Evolutionary conservation across 2,797 vertebrate genomes (phyloP), one percentile per base, ranked within the genome.

Genomic region (Enteromius trimaculatus): DNA sequence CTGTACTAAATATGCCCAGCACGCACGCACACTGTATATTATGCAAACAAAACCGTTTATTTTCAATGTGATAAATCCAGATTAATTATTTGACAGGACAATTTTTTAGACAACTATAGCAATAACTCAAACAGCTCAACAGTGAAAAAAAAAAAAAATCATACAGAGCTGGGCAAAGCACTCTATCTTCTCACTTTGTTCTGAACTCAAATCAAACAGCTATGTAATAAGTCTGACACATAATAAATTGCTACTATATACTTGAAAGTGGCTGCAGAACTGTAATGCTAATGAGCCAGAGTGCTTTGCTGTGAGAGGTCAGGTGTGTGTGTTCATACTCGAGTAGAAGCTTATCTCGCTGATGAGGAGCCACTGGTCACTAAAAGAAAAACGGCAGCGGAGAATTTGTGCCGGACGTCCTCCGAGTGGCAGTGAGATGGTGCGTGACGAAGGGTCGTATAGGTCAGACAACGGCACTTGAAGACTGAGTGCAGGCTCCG

Each of bases 281-380:
- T 77, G 42, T 78, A 72, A 53, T 76, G 53, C 13, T 39, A 37
- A 65, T 58, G 58, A 49, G 6, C 53, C 6, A 51, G 53, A 58
- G 26, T 23, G 31, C n/a, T 10, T 65, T 64, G 51, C 26, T 77
- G 72, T 1, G 9, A 74, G 5, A 9, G 26, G 64, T 81, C 71
- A 34, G 47, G 68, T 82, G 69, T 72, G 37, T 78, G 69, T 19
- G 71, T 77, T 75, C 80, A 86, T 92, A 98, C 97, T 95, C 0
- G 97, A 97, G 83, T 93, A 88, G 90, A 98, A 98, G 81, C 96
- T 95, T 82, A 98, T 93, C 92, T 98, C 97, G 0, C 97, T 98
- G 94, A 98, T 95, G 86, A 98, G 96, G 77, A 98, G 90, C 97
- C 97, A 98, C 37, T 90, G 92, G 74, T 95, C 94, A 0, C 94